phyloP scores from a whole-genome alignment of 1,140 invertebrate species.

The Penaeus indicus region DNA sequence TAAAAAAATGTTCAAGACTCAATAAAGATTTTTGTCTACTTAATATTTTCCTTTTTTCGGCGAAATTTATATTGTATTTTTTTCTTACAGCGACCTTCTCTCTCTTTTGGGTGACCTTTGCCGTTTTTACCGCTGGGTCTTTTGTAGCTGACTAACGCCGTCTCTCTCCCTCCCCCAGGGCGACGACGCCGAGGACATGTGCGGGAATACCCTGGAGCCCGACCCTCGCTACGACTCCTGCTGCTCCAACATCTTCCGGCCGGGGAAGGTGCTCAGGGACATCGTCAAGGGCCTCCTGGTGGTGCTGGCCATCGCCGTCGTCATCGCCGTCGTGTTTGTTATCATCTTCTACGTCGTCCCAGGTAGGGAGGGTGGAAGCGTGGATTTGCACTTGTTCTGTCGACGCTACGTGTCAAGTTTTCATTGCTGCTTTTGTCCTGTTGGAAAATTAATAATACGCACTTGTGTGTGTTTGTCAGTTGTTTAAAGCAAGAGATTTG shows the following conservation, averaged over 20 bases:
- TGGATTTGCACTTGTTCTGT: not conserved
- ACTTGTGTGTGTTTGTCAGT: no score
- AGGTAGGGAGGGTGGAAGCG: slow-evolving; percentile 17
- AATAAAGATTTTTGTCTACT: no score
- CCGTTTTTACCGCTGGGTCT: no score
- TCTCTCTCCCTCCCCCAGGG: slow-evolving; percentile 11
- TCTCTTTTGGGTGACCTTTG: no score
- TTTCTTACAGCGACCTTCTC: no score
- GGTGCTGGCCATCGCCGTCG: slow-evolving; percentile 57
- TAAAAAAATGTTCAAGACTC: no score
- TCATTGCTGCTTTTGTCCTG: not conserved
- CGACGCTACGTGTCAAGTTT: not conserved
- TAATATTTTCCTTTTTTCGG: no score
- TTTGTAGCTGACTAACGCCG: no score
- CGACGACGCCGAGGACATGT: slow-evolving; percentile 60
- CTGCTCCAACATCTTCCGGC: slow-evolving; percentile 59
- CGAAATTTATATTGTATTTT: no score
- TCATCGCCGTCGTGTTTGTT: slow-evolving; percentile 63
- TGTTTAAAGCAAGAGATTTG: no score
- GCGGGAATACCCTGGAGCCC: slow-evolving; percentile 49
- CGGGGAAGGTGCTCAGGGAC: slow-evolving; percentile 58
- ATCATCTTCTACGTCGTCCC: slow-evolving; percentile 61
- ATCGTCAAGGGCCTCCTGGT: slow-evolving; percentile 58
- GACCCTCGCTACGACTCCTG: slow-evolving; percentile 61
- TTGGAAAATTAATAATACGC: no score